These are phyloP conservation scores for Drosophila sturtevanti DNA, from an alignment of 1,140 invertebrate genomes.

Conservation along the genomic window DNA sequence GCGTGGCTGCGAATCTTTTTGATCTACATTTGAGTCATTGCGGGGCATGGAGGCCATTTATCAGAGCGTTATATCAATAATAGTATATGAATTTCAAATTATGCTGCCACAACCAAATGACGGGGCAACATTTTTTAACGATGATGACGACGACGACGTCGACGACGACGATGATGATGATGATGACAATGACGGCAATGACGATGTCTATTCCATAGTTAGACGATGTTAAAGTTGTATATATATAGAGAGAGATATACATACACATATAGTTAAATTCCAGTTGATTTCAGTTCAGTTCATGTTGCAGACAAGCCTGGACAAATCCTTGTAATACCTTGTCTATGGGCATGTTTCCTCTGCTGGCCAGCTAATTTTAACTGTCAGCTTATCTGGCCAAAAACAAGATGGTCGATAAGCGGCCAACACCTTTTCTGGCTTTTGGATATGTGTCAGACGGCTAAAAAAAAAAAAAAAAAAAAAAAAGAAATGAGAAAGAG, in stretches of 20 bases:
- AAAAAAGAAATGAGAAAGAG: constrained; percentile 3
- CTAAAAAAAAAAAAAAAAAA: constrained; percentile 6
- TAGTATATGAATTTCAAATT: constrained; percentile 65
- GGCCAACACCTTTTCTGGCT: constrained; percentile 55
- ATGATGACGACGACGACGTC: not conserved
- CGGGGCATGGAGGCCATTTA: constrained; percentile 51
- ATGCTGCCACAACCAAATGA: constrained; percentile 44
- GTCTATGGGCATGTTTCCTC: constrained; percentile 76
- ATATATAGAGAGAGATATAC: too few species aligned
- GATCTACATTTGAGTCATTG: constrained; percentile 64
- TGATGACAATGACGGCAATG: not conserved
- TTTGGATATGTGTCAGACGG: constrained; percentile 6
- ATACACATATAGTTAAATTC: not conserved
- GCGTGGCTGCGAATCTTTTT: constrained; percentile 61
- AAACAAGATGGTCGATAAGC: constrained; percentile 64
- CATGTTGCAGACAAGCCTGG: constrained; percentile 33
- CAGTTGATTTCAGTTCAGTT: not conserved
- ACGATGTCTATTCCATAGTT: not conserved
- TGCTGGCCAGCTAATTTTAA: constrained; percentile 77
- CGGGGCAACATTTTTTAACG: constrained; percentile 35
- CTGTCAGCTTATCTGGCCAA: constrained; percentile 77
- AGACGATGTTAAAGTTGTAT: not conserved
- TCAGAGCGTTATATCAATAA: constrained; percentile 76
- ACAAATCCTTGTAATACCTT: constrained; percentile 78
- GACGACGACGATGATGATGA: not conserved